Evolutionary conservation across 2,888 invertebrate species (phyloP), one percentile per base, ranked within the genome.

Genomic region (Brachyopa scutellaris): DNA sequence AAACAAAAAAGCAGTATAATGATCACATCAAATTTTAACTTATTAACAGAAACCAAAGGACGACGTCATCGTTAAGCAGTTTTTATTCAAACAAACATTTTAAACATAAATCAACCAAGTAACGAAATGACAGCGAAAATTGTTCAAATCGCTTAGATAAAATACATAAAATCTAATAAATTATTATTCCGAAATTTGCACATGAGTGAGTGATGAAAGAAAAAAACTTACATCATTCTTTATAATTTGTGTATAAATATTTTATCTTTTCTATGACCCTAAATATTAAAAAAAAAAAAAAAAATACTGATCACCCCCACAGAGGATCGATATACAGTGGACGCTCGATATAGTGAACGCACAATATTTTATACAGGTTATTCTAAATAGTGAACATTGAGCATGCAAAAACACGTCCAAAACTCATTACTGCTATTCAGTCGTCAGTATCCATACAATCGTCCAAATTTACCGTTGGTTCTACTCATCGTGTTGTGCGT

Each of bases 251-350:
- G n/a, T n/a, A n/a, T n/a, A n/a, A n/a, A 51, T 11, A 8, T 26
- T 64, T 51, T 19, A 64, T 53, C 31, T 42, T 21, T 13, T 21
- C 9, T 21, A 40, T 66, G 66, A 66, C 66, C 66, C 53, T 53
- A n/a, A 53, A 53, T 53, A 38, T 29, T 26, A 7, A 57, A 17
- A 23, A 6, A 36, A 11, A 4, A 36, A 38, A 21, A 15, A 26
- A 7, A 33, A 13, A 2, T 29, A n/a, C n/a, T n/a, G n/a, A n/a
- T n/a, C n/a, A n/a, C 9, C 17, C 5, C 7, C 6, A 17, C 40
- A 17, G 17, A 36, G n/a, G n/a, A n/a, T n/a, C n/a, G n/a, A n/a
- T n/a, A n/a, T n/a, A n/a, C n/a, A n/a, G n/a, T n/a, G n/a, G n/a
- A n/a, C n/a, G n/a, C n/a, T n/a, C n/a, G n/a, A n/a, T n/a, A n/a